Evolutionary conservation across 2,888 invertebrate species (phyloP), one percentile per base, ranked within the genome.

Genomic region (Torymus auratus): DNA sequence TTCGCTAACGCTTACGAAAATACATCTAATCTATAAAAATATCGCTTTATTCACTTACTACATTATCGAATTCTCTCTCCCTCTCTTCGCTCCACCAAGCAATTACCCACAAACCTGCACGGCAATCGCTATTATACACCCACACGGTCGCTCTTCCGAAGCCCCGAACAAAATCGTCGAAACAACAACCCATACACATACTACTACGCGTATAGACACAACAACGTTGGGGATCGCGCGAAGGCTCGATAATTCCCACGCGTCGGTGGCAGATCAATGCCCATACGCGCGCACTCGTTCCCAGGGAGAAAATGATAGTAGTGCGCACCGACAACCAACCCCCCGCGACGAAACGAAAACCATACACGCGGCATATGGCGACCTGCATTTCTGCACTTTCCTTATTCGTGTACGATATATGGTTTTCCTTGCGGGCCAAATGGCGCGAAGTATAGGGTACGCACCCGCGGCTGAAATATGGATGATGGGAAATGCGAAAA

Each of bases 341-440:
- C 79, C 72, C 78, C 67, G 68, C 78, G 58, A 70, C 55, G 65
- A 52, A 17, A 23, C 67, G 53, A 20, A 14, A 28, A 52, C 62
- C 64, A 7, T 50, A 52, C 17, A 53, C 53, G 67, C 56, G 56
- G 58, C 77, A 64, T 75, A 68, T 68, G 68, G 50, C 14, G 7
- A 20, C 20, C 2, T 20, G 20, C 20, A 20, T 20, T 20, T 20
- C 20, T 20, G 20, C 20, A 20, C 20, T 71, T 71, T 71, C 71
- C 15, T 60, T n/a, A n/a, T n/a, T 5, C n/a, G n/a, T 5, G n/a
- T n/a, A 58, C 58, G 58, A 20, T 20, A 20, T 20, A 20, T 2
- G 20, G 20, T 20, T 58, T 58, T 58, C 58, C 58, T 11, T 58
- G 20, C n/a, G 50, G 7, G 13, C 65, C 52, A 52, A 65, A 65